Percentiles rank a stretch among this genome's conserved stretches.
These are phyloP conservation scores for Piezodorus guildinii DNA, from an alignment of 1,140 invertebrate genomes.

Conservation along the genomic window DNA sequence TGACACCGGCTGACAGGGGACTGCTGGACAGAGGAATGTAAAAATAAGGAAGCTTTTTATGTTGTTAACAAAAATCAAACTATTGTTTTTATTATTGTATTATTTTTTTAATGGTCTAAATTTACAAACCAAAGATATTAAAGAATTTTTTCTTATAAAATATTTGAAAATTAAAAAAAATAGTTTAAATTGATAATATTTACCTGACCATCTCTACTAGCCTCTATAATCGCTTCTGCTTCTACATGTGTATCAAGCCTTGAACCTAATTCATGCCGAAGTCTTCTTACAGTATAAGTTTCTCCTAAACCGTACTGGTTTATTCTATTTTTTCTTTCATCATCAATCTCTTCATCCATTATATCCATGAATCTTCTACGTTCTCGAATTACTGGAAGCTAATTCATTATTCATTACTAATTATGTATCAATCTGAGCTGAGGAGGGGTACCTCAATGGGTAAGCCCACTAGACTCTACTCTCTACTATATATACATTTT, in stretches of 20 bases:
- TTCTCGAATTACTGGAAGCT: conserved; percentile 79
- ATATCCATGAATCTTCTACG: conserved; percentile 82
- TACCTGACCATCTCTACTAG: conserved; percentile 56
- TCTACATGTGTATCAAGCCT: conserved; percentile 69
- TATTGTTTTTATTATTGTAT: too few species aligned
- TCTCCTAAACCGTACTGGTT: conserved; percentile 62
- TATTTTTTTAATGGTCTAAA: too few species aligned
- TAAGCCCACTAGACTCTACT: too few species aligned
- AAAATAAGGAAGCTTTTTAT: too few species aligned
- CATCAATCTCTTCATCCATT: conserved; percentile 92
- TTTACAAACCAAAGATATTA: too few species aligned
- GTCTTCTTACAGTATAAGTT: conserved; percentile 53
- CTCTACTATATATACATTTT: too few species aligned
- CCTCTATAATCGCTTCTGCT: conserved; percentile 69
- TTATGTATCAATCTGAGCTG: neutral
- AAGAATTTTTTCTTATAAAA: too few species aligned
- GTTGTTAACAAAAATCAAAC: too few species aligned
- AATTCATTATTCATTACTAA: conserved; percentile 24
- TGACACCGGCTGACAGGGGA: too few species aligned
- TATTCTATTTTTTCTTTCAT: conserved; percentile 69
- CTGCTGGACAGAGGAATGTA: too few species aligned
- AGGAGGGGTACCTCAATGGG: too few species aligned
- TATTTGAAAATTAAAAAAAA: too few species aligned
- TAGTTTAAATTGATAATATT: neutral
- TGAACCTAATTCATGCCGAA: conserved; percentile 68